Conservation (phyloP, 2,797 vertebrate species). For the Ceryle rudis region DNA sequence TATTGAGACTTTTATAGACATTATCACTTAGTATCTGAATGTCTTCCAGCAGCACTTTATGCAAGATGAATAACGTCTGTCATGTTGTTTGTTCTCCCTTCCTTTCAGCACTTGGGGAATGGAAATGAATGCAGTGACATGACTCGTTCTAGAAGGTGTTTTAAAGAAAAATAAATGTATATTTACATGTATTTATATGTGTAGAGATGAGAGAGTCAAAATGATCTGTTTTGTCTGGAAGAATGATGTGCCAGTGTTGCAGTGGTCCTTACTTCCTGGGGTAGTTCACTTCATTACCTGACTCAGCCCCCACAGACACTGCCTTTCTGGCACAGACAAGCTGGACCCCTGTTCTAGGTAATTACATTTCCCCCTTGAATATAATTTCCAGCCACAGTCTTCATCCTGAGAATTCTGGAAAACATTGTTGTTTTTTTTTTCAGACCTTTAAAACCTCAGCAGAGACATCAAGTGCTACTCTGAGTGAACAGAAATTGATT, state of each 20-base stretch:
- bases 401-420: neutral
- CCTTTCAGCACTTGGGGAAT: neutral
- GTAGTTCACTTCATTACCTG: neutral
- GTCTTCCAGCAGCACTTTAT: neutral
- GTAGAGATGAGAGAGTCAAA: neutral
- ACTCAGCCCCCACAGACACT: neutral
- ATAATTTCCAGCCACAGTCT: neutral
- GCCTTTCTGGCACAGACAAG: neutral
- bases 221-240: neutral
- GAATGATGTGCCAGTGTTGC: neutral
- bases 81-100: constrained; percentile 8
- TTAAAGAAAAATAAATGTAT: neutral
- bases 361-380: neutral
- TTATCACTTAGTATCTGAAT: neutral
- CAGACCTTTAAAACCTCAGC: neutral
- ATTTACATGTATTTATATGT: neutral
- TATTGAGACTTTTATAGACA: neutral
- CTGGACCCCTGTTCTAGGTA: neutral
- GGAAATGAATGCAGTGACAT: constrained; percentile 10
- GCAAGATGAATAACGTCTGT: neutral
- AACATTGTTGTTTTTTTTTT: neutral
- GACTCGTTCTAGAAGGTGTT: neutral
- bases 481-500: neutral
- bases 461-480: neutral
- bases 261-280: rapidly evolving